phyloP scores from a whole-genome alignment of 1,140 invertebrate species.

The Gonioctena quinquepunctata region DNA sequence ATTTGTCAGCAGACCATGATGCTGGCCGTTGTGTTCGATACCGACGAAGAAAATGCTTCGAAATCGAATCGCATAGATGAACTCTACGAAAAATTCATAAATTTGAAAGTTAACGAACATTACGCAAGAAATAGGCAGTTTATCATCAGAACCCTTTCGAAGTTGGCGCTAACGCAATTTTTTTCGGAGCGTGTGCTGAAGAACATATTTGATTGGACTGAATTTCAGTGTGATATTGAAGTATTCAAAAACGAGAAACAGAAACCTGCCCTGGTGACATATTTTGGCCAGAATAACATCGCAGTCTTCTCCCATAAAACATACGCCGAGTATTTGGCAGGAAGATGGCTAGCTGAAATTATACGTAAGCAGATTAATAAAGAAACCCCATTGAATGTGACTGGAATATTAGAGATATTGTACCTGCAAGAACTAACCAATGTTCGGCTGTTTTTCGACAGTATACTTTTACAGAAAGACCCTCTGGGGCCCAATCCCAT shows the following conservation, averaged over 20 bases:
- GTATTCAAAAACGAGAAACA: neutral
- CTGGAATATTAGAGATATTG: neutral
- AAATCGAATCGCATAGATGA: neutral
- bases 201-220: neutral
- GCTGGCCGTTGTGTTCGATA: neutral
- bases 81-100: slow-evolving; percentile 6
- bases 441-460: neutral
- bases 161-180: neutral
- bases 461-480: neutral
- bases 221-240: neutral
- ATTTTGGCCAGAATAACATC: neutral
- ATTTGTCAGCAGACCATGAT: slow-evolving; percentile 9
- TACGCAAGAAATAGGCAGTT: neutral
- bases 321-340: slow-evolving; percentile 6
- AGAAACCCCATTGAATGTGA: neutral
- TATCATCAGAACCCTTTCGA: neutral
- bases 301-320: slow-evolving; percentile 6
- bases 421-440: neutral
- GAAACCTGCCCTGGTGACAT: neutral
- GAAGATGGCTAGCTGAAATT: neutral
- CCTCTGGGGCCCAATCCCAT: neutral
- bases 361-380: neutral
- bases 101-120: neutral
- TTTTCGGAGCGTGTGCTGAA: neutral
- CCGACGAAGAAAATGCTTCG: neutral